phyloP scores from a whole-genome alignment of 2,797 vertebrate species.

The Brachyrhaphis roseni region DNA sequence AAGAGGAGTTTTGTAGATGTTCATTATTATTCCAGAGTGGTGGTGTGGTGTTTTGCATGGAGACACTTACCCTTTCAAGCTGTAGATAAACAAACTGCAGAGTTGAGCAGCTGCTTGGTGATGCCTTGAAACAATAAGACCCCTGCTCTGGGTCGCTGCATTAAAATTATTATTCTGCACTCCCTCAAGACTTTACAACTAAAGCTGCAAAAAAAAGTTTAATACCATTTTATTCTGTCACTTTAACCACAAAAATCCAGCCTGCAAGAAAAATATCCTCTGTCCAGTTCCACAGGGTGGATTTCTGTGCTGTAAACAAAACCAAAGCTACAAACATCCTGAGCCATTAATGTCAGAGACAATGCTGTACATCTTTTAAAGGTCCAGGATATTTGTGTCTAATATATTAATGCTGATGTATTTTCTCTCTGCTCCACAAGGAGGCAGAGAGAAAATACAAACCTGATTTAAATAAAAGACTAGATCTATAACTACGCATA shows the following conservation, averaged over 20 bases:
- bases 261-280: conserved; percentile 17
- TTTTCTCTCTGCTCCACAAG: conserved; percentile 25
- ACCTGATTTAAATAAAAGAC: conserved; percentile 33
- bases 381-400: conserved; percentile 35
- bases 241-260: conserved; percentile 19
- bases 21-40: neutral
- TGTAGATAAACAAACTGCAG: conserved; percentile 68
- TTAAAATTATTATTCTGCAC: conserved; percentile 62
- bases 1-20: neutral
- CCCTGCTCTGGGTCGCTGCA: conserved; percentile 43
- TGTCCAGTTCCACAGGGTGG: neutral
- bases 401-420: conserved; percentile 39
- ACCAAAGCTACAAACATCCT: conserved; percentile 15
- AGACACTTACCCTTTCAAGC: conserved; percentile 53
- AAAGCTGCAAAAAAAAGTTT: conserved; percentile 47
- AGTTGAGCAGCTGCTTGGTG: conserved; percentile 71
- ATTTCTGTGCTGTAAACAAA: conserved; percentile 33
- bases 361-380: conserved; percentile 28
- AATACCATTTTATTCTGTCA: conserved; percentile 13
- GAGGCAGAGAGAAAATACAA: conserved; percentile 49
- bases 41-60: conserved; percentile 14
- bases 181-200: conserved; percentile 56
- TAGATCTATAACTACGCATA: neutral
- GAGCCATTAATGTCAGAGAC: conserved; percentile 33
- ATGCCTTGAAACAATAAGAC: conserved; percentile 65